phyloP scores from a whole-genome alignment of 1,140 invertebrate species.

The Camponotus vicinus region DNA sequence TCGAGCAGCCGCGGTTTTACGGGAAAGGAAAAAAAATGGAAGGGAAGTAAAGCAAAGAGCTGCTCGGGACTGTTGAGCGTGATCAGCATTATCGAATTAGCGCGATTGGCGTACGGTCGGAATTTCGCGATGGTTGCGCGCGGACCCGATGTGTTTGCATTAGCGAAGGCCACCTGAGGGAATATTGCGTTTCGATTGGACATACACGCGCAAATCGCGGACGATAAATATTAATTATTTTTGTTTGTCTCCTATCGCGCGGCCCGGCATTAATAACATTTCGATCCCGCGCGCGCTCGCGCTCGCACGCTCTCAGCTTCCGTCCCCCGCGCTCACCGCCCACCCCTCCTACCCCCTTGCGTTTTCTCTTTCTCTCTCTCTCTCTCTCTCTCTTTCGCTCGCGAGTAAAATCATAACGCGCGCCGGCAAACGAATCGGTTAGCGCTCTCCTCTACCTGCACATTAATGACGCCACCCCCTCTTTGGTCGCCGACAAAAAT shows the following conservation, averaged over 20 bases:
- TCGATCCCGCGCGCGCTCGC: constrained; percentile 72
- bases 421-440: constrained; percentile 78
- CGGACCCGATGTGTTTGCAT: constrained; percentile 69
- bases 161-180: constrained; percentile 69
- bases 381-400: constrained; percentile 51
- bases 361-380: background rate
- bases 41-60: constrained; percentile 40
- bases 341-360: background rate
- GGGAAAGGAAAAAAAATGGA: constrained; percentile 35
- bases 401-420: constrained; percentile 72
- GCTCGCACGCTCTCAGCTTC: constrained; percentile 29
- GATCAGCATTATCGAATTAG: constrained; percentile 85
- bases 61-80: constrained; percentile 77
- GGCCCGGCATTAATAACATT: constrained; percentile 86
- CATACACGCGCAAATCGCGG: constrained; percentile 84
- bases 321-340: background rate
- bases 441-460: constrained; percentile 70
- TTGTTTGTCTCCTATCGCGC: constrained; percentile 84
- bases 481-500: constrained; percentile 77
- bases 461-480: constrained; percentile 48
- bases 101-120: constrained; percentile 79
- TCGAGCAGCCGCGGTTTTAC: constrained; percentile 19
- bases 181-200: constrained; percentile 82
- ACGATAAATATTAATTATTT: constrained; percentile 87
- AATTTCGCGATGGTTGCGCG: constrained; percentile 78